A percentile compares a stretch with the other conserved stretches of the same genome.
Evolutionary conservation across 2,113 vertebrate genomes (phyloP).

Genomic region (Notothenia coriiceps): DNA sequence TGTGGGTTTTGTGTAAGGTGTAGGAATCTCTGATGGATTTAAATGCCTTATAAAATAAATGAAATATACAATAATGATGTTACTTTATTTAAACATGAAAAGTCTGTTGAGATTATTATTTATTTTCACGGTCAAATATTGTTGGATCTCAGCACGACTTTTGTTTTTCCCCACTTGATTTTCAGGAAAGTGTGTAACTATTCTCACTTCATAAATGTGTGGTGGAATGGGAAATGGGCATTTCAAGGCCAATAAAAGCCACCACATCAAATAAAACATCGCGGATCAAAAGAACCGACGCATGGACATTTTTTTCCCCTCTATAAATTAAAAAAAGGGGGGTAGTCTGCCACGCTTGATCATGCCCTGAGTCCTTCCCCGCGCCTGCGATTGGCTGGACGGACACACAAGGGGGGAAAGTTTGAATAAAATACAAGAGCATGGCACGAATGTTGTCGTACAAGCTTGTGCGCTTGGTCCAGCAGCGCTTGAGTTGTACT

Average conservation of each 20-base stretch:
- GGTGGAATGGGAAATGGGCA: conserved; percentile 80
- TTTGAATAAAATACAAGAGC: conserved; percentile 86
- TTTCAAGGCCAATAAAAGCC: conserved; percentile 82
- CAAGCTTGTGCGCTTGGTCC: conserved; percentile 64
- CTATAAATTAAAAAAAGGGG: conserved; percentile 78
- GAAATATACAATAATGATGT: neutral
- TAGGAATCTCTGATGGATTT: neutral
- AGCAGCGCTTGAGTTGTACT: conserved; percentile 31
- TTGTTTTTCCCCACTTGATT: conserved; percentile 42
- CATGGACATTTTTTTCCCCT: conserved; percentile 75
- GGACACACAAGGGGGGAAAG: conserved; percentile 79
- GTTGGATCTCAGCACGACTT: conserved; percentile 3
- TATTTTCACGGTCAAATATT: conserved; percentile 2
- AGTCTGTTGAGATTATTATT: neutral
- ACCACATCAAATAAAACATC: conserved; percentile 85
- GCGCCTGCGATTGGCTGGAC: conserved; percentile 78
- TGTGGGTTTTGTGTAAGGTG: neutral
- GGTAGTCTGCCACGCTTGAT: conserved; percentile 75
- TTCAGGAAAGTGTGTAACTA: conserved; percentile 65
- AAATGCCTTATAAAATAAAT: neutral
- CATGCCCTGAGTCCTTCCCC: conserved; percentile 80
- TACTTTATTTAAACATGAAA: neutral
- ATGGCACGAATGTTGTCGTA: conserved; percentile 79
- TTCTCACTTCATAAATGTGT: conserved; percentile 83
- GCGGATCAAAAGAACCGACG: conserved; percentile 83